phyloP scores from a whole-genome alignment of 2,888 invertebrate genomes.

The Metacarcinus magister region DNA sequence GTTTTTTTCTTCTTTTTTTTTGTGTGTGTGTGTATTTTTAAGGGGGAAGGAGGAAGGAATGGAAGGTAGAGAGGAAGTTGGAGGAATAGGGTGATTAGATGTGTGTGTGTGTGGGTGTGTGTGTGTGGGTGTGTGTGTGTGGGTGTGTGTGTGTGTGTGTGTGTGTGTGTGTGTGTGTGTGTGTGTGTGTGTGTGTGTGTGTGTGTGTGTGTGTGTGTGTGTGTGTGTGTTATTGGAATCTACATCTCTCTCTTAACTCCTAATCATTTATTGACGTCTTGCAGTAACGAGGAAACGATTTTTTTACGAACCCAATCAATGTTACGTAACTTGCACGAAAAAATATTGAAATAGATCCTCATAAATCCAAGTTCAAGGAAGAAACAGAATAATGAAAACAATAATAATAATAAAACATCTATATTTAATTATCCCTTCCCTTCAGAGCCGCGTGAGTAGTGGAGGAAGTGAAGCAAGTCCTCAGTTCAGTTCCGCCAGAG shows the following conservation, averaged over 20 bases:
- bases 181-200: slow-evolving; percentile 20
- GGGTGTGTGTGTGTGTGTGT: slow-evolving; percentile 44
- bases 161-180: slow-evolving; percentile 46
- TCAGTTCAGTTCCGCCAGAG: neutral
- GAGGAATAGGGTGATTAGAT: neutral
- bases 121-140: slow-evolving; percentile 43
- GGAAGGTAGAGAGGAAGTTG: neutral
- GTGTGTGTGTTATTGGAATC: neutral
- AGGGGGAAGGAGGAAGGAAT: neutral
- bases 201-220: neutral
- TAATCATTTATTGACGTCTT: too few relatives aligned
- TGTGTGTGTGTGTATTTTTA: neutral
- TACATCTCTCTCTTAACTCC: neutral
- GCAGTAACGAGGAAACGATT: too few relatives aligned
- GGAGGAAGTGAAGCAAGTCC: neutral
- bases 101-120: slow-evolving; percentile 30
- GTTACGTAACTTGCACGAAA: too few relatives aligned
- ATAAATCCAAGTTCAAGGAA: neutral
- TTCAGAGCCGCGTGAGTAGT: neutral
- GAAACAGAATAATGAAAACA: neutral
- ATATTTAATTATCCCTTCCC: neutral
- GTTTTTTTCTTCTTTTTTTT: neutral
- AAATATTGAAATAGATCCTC: too few relatives aligned
- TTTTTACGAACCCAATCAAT: too few relatives aligned
- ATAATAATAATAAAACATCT: neutral